A percentile compares a stretch with the other conserved stretches of the same genome.
Conservation (phyloP, 2,113 vertebrate genomes). For the Procapra przewalskii region DNA sequence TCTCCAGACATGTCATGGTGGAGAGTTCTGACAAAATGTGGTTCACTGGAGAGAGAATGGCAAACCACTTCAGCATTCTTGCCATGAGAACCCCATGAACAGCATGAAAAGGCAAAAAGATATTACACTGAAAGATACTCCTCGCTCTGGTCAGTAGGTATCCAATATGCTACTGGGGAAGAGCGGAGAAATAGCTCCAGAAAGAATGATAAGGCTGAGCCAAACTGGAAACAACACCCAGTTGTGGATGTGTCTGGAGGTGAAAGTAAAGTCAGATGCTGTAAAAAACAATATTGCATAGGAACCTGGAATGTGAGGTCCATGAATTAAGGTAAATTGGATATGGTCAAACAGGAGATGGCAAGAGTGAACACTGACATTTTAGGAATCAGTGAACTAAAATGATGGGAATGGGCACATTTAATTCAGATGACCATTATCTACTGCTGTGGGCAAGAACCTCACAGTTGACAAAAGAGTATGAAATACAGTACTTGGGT, state of each 20-base stretch:
- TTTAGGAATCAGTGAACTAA: not conserved
- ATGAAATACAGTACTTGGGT: not conserved
- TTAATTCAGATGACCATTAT: not conserved
- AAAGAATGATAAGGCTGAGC: not conserved
- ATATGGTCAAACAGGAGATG: not conserved
- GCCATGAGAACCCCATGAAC: not conserved
- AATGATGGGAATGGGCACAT: not conserved
- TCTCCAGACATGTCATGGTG: not conserved
- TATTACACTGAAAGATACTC: not conserved
- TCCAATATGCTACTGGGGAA: not conserved
- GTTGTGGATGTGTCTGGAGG: not conserved
- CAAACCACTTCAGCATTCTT: not conserved
- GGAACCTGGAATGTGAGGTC: not conserved
- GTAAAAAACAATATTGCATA: not conserved
- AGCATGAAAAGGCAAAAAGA: not conserved
- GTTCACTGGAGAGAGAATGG: not conserved
- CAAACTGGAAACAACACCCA: not conserved
- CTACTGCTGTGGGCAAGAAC: not conserved
- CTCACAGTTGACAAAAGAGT: not conserved
- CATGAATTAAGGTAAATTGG: not conserved
- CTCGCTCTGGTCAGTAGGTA: not conserved
- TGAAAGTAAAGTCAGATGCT: not conserved
- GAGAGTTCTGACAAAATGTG: not conserved
- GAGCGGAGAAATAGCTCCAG: not conserved
- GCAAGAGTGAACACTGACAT: not conserved